These are phyloP conservation scores for Cottus gobio DNA, from an alignment of 2,113 vertebrate species.

Conservation along the genomic window DNA sequence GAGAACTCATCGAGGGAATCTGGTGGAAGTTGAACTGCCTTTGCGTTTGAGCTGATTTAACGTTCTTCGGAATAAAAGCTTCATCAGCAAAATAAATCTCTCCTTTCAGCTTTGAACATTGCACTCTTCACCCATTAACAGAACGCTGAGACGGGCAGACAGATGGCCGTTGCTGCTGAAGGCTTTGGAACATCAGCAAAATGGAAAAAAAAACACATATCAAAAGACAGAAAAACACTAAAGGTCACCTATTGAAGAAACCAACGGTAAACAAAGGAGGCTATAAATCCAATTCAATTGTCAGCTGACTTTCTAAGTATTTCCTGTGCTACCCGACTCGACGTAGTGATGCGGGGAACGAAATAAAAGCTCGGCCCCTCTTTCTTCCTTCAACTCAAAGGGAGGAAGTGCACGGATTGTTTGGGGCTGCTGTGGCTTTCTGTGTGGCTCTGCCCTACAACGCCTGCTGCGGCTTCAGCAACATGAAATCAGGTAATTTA, in stretches of 20 bases:
- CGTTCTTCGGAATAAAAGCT: conserved; percentile 6
- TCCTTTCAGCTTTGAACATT: conserved; percentile 21
- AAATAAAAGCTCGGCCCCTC: conserved; percentile 22
- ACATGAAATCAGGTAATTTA: neutral
- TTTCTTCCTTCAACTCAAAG: conserved; percentile 49
- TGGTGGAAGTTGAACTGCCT: conserved; percentile 11
- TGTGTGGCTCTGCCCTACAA: neutral
- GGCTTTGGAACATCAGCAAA: conserved; percentile 6
- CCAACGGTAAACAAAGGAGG: conserved; percentile 4
- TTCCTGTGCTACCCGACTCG: conserved; percentile 21
- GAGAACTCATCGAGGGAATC: neutral
- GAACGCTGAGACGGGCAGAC: conserved; percentile 18
- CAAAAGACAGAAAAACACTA: neutral
- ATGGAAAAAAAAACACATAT: conserved; percentile 11
- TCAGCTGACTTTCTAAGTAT: conserved; percentile 16
- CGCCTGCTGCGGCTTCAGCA: neutral
- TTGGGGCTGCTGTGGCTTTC: conserved; percentile 41
- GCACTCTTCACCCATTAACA: conserved; percentile 17
- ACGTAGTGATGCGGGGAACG: neutral
- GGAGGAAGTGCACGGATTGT: conserved; percentile 58
- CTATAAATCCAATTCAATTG: conserved; percentile 5
- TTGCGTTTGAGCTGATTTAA: neutral
- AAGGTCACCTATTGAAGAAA: conserved; percentile 14
- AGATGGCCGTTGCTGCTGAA: conserved; percentile 29
- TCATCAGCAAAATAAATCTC: conserved; percentile 41